Conservation (phyloP, 2,888 invertebrate species). For the Thymelicus sylvestris region DNA sequence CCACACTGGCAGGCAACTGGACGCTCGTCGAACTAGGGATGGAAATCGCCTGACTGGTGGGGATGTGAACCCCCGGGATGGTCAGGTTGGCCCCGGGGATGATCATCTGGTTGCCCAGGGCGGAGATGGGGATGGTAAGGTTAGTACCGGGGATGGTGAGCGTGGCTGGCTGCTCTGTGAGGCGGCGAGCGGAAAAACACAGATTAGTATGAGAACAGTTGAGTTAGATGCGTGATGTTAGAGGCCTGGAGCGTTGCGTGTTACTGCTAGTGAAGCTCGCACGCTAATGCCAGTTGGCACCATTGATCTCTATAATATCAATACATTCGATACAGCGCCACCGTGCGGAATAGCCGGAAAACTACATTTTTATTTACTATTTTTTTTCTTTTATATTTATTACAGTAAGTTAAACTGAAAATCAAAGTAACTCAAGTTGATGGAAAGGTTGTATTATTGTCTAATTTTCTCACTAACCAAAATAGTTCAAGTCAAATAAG, state of each 20-base stretch:
- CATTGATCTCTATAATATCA: neutral
- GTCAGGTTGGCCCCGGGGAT: constrained; percentile 84
- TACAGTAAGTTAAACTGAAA: too few species aligned
- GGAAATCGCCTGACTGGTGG: constrained; percentile 58
- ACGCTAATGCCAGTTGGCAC: neutral
- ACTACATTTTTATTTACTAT: too few species aligned
- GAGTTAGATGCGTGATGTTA: constrained; percentile 53
- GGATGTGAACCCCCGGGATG: constrained; percentile 57
- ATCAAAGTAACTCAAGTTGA: too few species aligned
- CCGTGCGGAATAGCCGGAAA: too few species aligned
- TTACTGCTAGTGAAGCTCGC: constrained; percentile 13
- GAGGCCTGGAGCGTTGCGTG: constrained; percentile 18
- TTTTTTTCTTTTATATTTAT: too few species aligned
- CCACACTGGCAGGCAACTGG: constrained; percentile 51
- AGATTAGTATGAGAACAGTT: constrained; percentile 75
- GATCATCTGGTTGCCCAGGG: constrained; percentile 79
- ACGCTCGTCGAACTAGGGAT: constrained; percentile 59
- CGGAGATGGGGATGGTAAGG: constrained; percentile 84
- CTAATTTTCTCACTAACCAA: too few species aligned
- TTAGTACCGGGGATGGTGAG: constrained; percentile 87
- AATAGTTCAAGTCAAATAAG: too few species aligned
- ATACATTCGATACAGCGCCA: too few species aligned
- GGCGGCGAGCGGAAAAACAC: constrained; percentile 63
- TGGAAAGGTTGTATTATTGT: too few species aligned
- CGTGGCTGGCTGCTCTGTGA: constrained; percentile 82